These are phyloP conservation scores for Lacerta agilis DNA, from an alignment of 2,797 vertebrate species.

Conservation along the genomic window DNA sequence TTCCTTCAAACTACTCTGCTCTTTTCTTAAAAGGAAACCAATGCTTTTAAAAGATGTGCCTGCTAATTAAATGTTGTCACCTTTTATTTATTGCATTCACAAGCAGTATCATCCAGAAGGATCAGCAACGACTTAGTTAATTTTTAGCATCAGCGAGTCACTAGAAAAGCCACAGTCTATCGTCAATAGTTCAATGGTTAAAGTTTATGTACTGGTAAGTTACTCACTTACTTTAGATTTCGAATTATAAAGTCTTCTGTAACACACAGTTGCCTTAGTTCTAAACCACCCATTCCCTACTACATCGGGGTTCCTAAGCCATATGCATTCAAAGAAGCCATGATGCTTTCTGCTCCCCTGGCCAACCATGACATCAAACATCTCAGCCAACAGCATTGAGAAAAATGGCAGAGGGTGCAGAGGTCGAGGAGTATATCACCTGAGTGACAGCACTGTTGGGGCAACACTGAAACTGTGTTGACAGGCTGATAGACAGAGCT, in stretches of 20 bases:
- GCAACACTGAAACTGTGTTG: no score
- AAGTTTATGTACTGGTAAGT: neutral
- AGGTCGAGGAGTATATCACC: neutral
- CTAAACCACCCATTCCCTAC: neutral
- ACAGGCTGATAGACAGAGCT: no score
- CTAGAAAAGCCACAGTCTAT: neutral
- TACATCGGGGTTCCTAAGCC: neutral
- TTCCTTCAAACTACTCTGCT: neutral
- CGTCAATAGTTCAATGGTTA: neutral
- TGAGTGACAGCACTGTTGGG: neutral
- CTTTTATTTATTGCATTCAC: neutral
- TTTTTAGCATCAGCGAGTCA: neutral
- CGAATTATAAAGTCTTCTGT: no score
- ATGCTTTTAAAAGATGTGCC: neutral
- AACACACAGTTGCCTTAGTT: neutral
- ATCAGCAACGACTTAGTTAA: neutral
- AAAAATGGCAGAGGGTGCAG: neutral
- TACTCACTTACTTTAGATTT: neutral
- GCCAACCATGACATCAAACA: neutral
- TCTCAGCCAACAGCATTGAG: neutral
- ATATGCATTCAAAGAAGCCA: neutral
- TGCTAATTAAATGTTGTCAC: neutral
- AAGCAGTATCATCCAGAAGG: neutral
- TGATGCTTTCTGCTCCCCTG: neutral
- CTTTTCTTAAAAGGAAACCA: neutral